Evolutionary conservation across 2,888 invertebrate species (phyloP).

Genomic region (Camptogramma bilineatum): DNA sequence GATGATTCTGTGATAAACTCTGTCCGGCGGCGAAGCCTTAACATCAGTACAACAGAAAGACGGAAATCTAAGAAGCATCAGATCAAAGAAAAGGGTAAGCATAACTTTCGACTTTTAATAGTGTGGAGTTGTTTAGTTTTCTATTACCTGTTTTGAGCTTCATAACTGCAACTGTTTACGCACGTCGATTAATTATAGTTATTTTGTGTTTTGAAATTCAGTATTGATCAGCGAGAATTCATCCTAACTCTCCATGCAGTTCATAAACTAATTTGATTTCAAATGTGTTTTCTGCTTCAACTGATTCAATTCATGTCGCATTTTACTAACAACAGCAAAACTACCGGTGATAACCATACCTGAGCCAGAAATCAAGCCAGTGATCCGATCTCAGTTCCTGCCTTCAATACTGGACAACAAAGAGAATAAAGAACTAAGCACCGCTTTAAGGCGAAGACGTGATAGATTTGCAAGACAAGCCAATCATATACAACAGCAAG

Average conservation of each 20-base stretch:
- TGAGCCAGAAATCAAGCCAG: slow-evolving; percentile 58
- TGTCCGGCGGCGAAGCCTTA: slow-evolving; percentile 84
- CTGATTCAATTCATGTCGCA: slow-evolving; percentile 42
- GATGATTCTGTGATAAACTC: slow-evolving; percentile 90
- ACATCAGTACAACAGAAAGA: slow-evolving; percentile 86
- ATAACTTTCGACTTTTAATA: background rate
- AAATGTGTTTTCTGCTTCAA: slow-evolving; percentile 18
- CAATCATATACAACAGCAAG: slow-evolving; percentile 93
- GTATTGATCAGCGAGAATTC: background rate
- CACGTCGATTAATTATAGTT: slow-evolving; percentile 18
- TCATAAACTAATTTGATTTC: slow-evolving; percentile 12
- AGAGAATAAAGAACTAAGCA: slow-evolving; percentile 90
- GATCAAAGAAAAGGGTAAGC: slow-evolving; percentile 90
- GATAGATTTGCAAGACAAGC: slow-evolving; percentile 94
- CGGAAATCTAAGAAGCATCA: slow-evolving; percentile 88
- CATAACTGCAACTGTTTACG: slow-evolving; percentile 24
- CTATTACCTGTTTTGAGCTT: slow-evolving; percentile 8
- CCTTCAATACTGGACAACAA: slow-evolving; percentile 69
- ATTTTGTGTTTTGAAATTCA: background rate
- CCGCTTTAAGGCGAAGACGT: slow-evolving; percentile 91
- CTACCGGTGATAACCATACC: slow-evolving; percentile 57
- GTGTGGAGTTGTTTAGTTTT: slow-evolving; percentile 34
- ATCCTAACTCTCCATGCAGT: slow-evolving; percentile 4
- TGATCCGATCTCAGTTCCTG: slow-evolving; percentile 54
- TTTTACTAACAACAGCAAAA: slow-evolving; percentile 73